Evolutionary conservation across 2,797 vertebrate genomes (phyloP).

Genomic region (Bradypodion ventrale): DNA sequence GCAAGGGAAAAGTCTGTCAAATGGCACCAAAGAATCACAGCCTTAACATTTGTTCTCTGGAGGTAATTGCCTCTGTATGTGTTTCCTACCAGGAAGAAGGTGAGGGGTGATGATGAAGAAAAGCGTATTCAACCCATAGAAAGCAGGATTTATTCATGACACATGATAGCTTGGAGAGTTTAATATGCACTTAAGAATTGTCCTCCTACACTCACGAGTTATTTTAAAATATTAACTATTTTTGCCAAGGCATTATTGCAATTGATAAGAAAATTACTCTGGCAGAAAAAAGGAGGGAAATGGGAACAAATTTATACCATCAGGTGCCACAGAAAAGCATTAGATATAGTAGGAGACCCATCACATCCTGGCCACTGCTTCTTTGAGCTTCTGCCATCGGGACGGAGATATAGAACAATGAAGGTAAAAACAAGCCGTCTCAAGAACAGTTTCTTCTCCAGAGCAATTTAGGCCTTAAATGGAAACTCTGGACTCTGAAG

Average conservation of each 20-base stretch:
- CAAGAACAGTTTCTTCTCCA: no score
- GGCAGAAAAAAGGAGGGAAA: not conserved
- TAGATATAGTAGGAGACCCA: no score
- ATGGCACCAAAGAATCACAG: slow-evolving; percentile 10
- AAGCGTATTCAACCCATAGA: not conserved
- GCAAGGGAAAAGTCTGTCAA: not conserved
- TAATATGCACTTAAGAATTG: slow-evolving; percentile 15
- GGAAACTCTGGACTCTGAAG: no score
- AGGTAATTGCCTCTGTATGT: slow-evolving; percentile 19
- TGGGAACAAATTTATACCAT: no score
- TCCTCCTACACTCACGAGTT: slow-evolving; percentile 12
- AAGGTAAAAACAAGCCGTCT: no score
- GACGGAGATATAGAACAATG: no score
- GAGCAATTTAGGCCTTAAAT: no score
- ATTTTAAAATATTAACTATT: slow-evolving; percentile 59
- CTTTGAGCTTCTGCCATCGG: no score
- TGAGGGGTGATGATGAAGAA: not conserved
- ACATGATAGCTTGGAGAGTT: slow-evolving; percentile 34
- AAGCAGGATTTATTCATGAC: slow-evolving; percentile 32
- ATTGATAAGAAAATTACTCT: slow-evolving; percentile 48
- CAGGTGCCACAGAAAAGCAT: no score
- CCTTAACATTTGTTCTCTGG: slow-evolving; percentile 19
- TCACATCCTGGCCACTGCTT: no score
- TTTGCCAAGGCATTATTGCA: slow-evolving; percentile 40
- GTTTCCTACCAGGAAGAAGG: slow-evolving; percentile 5